phyloP scores from a whole-genome alignment of 2,797 vertebrate species.

The Threskiornis aethiopicus region DNA sequence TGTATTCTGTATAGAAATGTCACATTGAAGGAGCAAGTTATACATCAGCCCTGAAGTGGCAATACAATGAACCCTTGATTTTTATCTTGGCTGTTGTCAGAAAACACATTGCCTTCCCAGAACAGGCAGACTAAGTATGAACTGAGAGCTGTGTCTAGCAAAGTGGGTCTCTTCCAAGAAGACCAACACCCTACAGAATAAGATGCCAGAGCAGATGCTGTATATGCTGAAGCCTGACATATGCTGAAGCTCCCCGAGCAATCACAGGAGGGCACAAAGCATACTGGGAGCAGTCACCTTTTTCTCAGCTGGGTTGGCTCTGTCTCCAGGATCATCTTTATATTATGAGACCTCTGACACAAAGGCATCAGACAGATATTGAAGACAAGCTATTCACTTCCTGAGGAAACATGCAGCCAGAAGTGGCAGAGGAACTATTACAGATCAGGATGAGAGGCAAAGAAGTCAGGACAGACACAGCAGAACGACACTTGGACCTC shows the following conservation, averaged over 20 bases:
- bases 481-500: neutral
- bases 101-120: neutral
- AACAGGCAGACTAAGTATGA: neutral
- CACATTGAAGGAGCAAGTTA: neutral
- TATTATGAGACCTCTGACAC: neutral
- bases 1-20: neutral
- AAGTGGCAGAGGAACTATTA: neutral
- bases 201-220: slow-evolving; percentile 11
- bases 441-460: neutral
- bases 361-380: neutral
- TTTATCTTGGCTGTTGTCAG: neutral
- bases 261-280: neutral
- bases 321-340: neutral
- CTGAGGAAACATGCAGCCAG: neutral
- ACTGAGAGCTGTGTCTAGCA: neutral
- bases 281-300: neutral
- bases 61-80: neutral
- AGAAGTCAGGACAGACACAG: neutral
- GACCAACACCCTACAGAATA: neutral
- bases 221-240: neutral
- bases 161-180: neutral
- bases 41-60: neutral
- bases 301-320: neutral
- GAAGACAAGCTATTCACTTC: neutral
- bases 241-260: neutral